Conservation (phyloP, 2,113 vertebrate genomes). For the Steatornis caripensis region DNA sequence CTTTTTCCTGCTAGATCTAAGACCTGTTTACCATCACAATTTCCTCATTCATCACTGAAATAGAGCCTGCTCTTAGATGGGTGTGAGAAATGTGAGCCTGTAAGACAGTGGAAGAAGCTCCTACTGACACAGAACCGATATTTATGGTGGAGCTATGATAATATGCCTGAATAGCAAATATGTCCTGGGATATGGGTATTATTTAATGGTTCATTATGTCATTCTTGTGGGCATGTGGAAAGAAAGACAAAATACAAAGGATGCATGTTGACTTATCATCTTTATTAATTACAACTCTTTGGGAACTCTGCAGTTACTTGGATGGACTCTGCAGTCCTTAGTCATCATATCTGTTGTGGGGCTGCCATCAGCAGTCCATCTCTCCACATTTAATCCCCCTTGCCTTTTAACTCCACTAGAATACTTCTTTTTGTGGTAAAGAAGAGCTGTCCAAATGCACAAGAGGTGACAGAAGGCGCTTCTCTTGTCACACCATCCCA, state of each 20-base stretch:
- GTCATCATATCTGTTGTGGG: background rate
- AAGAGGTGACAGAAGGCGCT: background rate
- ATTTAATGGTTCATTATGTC: background rate
- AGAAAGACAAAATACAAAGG: background rate
- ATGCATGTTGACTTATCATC: background rate
- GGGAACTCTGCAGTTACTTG: background rate
- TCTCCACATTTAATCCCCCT: background rate
- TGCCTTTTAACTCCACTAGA: background rate
- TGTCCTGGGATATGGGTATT: background rate
- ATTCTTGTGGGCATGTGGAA: background rate
- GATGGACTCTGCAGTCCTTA: background rate
- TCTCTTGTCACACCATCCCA: background rate
- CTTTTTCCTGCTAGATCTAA: background rate
- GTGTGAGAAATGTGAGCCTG: background rate
- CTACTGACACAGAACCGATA: background rate
- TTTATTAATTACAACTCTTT: background rate
- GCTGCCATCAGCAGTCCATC: background rate
- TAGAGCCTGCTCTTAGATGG: background rate
- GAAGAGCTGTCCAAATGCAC: background rate
- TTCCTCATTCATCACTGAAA: constrained; percentile 10
- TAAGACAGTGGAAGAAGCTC: background rate
- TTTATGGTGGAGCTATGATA: background rate
- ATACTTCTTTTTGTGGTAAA: rapidly evolving
- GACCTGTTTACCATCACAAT: constrained; percentile 22
- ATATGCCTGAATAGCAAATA: background rate